Base-by-base conservation (phyloP, 2,113 vertebrate genomes). In the Laticauda colubrina region DNA sequence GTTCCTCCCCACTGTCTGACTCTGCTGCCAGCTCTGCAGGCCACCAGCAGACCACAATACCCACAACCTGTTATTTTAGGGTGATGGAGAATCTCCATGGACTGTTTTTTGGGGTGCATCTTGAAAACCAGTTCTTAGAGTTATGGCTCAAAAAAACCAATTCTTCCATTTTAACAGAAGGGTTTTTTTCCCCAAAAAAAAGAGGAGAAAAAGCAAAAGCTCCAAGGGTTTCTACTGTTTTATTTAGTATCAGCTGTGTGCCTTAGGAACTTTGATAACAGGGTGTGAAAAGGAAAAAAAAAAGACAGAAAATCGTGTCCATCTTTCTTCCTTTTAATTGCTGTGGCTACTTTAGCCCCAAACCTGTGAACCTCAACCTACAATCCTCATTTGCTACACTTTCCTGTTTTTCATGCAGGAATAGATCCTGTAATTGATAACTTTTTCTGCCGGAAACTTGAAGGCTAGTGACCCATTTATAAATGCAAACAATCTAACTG, bases 401-500 rank as follows among this genome's bases (percentile, higher is more conserved):
- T 91, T 92, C 0, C 54, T 96, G 57, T 94, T 53, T 39, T 45
- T 94, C 0, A 0, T 93, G 53, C 3, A 43, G 94, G 94, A 96
- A 92, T 90, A 43, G 93, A 93, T 96, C 51, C 95, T 93, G 88
- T 96, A 95, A 94, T 96, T 95, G 93, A 93, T 59, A 95, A 39
- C 91, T 29, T 89, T 94, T 88, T 91, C 53, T 0, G 90, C 91
- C 95, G 75, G 94, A 95, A 94, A 94, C 93, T 94, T 93, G 91
- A 94, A 94, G 96, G 92, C 93, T 96, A 94, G 87, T 92, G 93
- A 96, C 89, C 93, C 94, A 96, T 90, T 95, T 94, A 93, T 95
- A 96, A 95, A 93, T 94, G 57, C 90, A 90, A 97, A 94, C 94
- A 95, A 95, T 95, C 93, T 92, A 95, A 95, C 94, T 96, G 95